Conservation (phyloP, 2,113 vertebrate genomes). For the Ctenodactylus gundi region DNA sequence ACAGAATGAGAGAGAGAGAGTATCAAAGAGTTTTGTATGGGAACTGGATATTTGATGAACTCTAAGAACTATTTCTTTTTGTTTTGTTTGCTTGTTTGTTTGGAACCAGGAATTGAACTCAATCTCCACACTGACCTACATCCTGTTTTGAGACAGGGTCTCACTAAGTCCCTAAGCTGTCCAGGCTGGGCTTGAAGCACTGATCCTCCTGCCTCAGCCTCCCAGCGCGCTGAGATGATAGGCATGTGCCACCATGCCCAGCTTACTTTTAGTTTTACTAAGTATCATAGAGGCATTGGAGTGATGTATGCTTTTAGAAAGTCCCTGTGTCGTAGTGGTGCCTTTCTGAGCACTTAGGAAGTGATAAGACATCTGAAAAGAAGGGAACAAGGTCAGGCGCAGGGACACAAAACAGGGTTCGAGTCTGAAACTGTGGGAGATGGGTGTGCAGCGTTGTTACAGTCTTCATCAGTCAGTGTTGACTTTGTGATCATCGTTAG, state of each 20-base stretch:
- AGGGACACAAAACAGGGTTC: neutral
- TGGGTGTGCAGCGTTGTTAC: fast-evolving
- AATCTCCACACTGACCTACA: neutral
- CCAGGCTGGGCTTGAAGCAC: neutral
- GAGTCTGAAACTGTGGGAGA: fast-evolving
- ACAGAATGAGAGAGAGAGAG: no score
- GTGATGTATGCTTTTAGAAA: neutral
- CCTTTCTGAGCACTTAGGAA: neutral
- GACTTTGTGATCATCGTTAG: no score
- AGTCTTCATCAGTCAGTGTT: neutral
- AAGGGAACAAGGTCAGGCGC: no score
- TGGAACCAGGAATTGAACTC: neutral
- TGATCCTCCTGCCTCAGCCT: neutral
- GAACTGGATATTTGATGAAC: neutral
- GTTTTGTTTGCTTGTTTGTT: neutral
- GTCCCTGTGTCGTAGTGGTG: neutral
- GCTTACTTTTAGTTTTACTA: neutral
- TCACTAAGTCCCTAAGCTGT: neutral
- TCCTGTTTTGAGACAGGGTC: neutral
- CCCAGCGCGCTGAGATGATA: neutral
- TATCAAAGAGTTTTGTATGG: neutral
- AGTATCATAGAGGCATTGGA: neutral
- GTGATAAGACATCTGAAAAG: neutral
- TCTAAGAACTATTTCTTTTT: neutral
- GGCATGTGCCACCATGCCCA: neutral